A percentile compares a stretch with the other conserved stretches of the same genome.
Conservation (phyloP, 1,140 invertebrate genomes). For the Heterodera carotae region DNA sequence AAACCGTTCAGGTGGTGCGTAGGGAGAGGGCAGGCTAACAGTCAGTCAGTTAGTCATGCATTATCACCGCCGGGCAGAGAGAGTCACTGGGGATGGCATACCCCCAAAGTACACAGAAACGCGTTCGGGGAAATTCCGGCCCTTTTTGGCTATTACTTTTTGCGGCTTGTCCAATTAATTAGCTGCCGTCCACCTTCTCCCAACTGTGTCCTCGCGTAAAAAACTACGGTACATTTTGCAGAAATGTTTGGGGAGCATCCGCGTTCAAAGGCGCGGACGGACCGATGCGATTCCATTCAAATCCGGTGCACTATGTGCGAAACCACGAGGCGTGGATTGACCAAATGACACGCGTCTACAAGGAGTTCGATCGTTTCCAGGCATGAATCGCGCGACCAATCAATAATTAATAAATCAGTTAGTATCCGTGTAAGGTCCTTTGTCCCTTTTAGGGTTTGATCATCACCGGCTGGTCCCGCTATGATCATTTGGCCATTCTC, state of each 20-base stretch:
- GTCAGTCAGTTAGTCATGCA: too few relatives aligned
- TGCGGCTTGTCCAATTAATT: too few relatives aligned
- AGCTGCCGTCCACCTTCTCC: not conserved
- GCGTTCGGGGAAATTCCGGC: too few relatives aligned
- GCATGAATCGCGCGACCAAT: too few relatives aligned
- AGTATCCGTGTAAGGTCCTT: constrained; percentile 11
- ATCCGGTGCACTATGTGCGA: constrained; percentile 59
- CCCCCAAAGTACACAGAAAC: too few relatives aligned
- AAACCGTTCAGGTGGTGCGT: constrained; percentile 47
- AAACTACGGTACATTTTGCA: too few relatives aligned
- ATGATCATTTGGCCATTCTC: constrained; percentile 87
- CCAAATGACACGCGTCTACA: constrained; percentile 56
- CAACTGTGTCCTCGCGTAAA: not conserved
- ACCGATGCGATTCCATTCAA: constrained; percentile 55
- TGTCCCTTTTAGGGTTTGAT: constrained; percentile 53
- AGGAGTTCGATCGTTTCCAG: constrained; percentile 58
- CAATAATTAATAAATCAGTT: constrained; percentile 10
- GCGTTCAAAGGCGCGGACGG: constrained; percentile 60
- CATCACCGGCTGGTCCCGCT: constrained; percentile 68
- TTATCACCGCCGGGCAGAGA: too few relatives aligned
- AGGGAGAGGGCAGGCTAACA: too few relatives aligned
- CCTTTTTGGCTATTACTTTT: too few relatives aligned
- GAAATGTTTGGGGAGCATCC: constrained; percentile 51
- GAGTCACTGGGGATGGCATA: too few relatives aligned
- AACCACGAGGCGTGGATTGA: constrained; percentile 62